Evolutionary conservation across 2,797 vertebrate genomes (phyloP), one percentile per base, ranked within the genome.

Genomic region (Meda fulgida): DNA sequence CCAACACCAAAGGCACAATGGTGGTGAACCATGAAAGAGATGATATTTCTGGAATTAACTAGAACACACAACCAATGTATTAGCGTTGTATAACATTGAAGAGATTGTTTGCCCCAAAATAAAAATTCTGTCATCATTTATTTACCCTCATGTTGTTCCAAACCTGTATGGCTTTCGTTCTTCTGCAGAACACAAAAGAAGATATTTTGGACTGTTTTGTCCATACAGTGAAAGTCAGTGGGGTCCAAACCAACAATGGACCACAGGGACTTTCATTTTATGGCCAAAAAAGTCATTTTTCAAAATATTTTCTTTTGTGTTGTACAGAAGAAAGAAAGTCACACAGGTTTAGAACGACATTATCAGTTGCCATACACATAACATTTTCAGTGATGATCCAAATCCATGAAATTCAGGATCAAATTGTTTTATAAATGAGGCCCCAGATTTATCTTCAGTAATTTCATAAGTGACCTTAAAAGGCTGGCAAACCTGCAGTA

Each of bases 1-100:
- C 96, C 88, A 97, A 87, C 81, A 96, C 94, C 94, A 97, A 94
- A 94, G 96, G 96, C 92, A 97, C 96, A 10, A 97, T 94, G 85
- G 96, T 97, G 29, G 96, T 97, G 93, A 96, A 97, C 96, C 96
- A 97, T 73, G 96, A 96, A 89, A 97, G 92, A 43, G 96, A 97
- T 80, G 96, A 97, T 87, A 97, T 95, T 88, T 93, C 93, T 83
- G 96, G 96, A 88, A 97, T 97, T 84, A 97, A 87, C 96, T 97
- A 80, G n/a, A 78, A 86, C 69, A 46, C 63, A 81, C 36, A 66
- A 65, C 21, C 21, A 36, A 19, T 53, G 19, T 46, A 11, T 75
- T 53, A 53, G 19, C 23, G 46, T 7, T 53, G 72, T 14, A 36
- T 13, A 53, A 53, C 48, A 23, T 3, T 73, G 18, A 48, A 73